These are phyloP conservation scores for Aradus depressus DNA, from an alignment of 2,888 invertebrate species.

Conservation along the genomic window DNA sequence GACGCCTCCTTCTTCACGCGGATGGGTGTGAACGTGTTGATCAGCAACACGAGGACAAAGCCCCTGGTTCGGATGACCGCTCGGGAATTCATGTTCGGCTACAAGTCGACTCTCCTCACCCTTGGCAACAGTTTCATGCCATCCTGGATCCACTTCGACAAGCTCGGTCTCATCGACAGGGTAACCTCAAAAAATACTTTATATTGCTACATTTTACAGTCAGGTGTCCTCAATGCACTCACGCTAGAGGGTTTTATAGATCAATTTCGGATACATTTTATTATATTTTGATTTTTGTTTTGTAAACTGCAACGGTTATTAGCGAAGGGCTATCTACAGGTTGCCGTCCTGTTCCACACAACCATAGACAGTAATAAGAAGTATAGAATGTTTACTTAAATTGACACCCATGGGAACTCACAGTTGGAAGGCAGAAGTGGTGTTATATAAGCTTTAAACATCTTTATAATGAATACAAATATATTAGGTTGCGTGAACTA, in stretches of 20 bases:
- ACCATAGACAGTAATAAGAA: too few species aligned
- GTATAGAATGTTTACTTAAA: neutral
- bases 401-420: neutral
- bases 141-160: constrained; percentile 75
- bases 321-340: too few species aligned
- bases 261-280: too few species aligned
- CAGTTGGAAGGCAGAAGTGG: too few species aligned
- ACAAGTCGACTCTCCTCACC: constrained; percentile 66
- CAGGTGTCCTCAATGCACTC: too few species aligned
- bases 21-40: constrained; percentile 57
- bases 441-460: too few species aligned
- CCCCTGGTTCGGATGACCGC: constrained; percentile 73
- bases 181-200: constrained; percentile 45
- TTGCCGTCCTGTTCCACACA: too few species aligned
- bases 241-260: too few species aligned
- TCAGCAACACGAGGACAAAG: constrained; percentile 52
- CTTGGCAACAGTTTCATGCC: constrained; percentile 73
- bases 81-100: constrained; percentile 80
- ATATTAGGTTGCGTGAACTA: too few species aligned
- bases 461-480: too few species aligned
- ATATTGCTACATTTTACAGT: too few species aligned
- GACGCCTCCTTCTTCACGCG: constrained; percentile 52
- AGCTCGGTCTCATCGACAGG: constrained; percentile 76
- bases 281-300: neutral
- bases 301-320: too few species aligned